Evolutionary conservation across 35 echinoderm and acorn worm species (phyloP).

Genomic region (Amphiura filiformis): DNA sequence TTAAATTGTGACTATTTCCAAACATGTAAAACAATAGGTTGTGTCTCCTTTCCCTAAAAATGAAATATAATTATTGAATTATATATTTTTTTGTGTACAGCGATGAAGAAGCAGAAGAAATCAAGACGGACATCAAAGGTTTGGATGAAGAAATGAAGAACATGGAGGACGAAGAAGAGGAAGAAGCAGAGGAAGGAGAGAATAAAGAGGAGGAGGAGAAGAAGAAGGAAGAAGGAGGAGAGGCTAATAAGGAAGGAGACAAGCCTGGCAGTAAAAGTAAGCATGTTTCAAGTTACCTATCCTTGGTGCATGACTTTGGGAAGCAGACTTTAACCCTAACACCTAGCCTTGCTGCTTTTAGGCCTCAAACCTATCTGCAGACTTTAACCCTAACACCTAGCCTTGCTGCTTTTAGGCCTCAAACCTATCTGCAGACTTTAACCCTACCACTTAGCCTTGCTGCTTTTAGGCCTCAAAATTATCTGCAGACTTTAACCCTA

Average conservation of each 20-base stretch:
- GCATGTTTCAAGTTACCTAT: no score
- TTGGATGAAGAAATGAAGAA: constrained; percentile 87
- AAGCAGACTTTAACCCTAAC: neutral
- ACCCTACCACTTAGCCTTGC: no score
- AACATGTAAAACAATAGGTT: neutral
- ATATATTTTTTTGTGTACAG: constrained; percentile 11
- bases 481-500: no score
- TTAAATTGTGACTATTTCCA: neutral
- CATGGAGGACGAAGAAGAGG: constrained; percentile 71
- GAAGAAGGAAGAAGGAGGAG: constrained; percentile 39
- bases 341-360: no score
- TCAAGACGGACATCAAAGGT: constrained; percentile 94
- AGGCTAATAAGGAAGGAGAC: constrained; percentile 24
- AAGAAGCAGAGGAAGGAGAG: constrained; percentile 52
- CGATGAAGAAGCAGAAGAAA: constrained; percentile 83
- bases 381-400: no score
- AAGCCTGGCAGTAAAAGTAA: neutral
- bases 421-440: no score
- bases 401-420: no score
- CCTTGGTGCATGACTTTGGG: neutral
- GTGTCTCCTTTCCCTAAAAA: no score
- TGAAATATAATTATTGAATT: no score
- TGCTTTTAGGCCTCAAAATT: no score
- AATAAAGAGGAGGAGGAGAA: neutral
- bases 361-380: no score